Evolutionary conservation across 2,888 invertebrate genomes (phyloP).

Genomic region (Gastracanthus pulcherrimus): DNA sequence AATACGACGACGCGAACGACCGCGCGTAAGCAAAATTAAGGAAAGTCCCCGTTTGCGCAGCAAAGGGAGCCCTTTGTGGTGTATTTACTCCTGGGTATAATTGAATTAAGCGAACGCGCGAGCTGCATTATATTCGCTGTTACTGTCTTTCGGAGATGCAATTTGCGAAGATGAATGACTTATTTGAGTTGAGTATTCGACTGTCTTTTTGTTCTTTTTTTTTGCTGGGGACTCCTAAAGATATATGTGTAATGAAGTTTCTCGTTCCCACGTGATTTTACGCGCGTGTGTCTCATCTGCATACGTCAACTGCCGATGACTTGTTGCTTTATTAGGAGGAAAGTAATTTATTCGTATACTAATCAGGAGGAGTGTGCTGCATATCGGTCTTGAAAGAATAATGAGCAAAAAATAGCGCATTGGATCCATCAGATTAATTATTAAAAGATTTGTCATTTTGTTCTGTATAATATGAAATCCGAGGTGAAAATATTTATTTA

Average conservation of each 20-base stretch:
- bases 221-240: background rate
- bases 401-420: background rate
- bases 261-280: conserved; percentile 35
- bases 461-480: too few relatives aligned
- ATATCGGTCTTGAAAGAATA: background rate
- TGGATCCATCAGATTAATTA: too few relatives aligned
- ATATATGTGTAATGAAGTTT: conserved; percentile 18
- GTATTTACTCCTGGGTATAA: conserved; percentile 18
- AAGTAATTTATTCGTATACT: conserved; percentile 10
- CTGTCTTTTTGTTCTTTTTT: background rate
- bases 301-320: background rate
- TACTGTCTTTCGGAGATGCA: conserved; percentile 3
- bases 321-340: background rate
- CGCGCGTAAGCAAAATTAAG: conserved; percentile 30
- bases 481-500: too few relatives aligned
- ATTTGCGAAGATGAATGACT: conserved; percentile 28
- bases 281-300: background rate
- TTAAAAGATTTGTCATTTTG: too few relatives aligned
- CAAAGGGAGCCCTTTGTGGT: too few relatives aligned
- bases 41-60: background rate
- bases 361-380: background rate
- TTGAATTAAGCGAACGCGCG: conserved; percentile 40
- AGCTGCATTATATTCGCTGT: background rate
- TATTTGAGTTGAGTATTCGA: background rate
- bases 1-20: too few relatives aligned